phyloP scores from a whole-genome alignment of 2,888 invertebrate genomes.

The Sicus ferrugineus region DNA sequence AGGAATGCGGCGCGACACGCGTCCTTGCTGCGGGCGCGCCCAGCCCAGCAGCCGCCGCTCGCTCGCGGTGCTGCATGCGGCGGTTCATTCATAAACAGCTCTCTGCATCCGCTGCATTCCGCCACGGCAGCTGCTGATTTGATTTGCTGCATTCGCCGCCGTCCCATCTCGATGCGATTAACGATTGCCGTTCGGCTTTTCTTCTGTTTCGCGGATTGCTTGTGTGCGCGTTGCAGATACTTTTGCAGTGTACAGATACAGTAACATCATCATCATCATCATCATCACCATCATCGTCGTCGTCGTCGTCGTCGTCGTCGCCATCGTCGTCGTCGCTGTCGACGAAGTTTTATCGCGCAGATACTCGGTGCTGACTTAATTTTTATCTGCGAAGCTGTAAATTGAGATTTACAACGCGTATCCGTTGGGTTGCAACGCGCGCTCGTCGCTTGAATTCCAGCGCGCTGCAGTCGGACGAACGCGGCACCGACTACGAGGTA shows the following conservation, averaged over 20 bases:
- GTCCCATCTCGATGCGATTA: conserved; percentile 15
- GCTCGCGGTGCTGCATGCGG: conserved; percentile 11
- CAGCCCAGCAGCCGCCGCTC: conserved; percentile 12
- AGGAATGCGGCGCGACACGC: background rate
- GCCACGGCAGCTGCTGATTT: conserved; percentile 21
- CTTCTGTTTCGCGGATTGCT: background rate
- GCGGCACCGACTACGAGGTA: conserved; percentile 28
- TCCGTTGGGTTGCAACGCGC: conserved; percentile 22
- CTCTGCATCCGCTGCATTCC: background rate
- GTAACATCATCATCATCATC: conserved; percentile 13
- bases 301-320: conserved; percentile 23
- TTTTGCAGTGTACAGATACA: conserved; percentile 15
- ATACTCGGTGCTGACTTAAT: conserved; percentile 23
- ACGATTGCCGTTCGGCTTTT: conserved; percentile 1
- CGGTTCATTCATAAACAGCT: conserved; percentile 20
- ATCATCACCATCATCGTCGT: conserved; percentile 28
- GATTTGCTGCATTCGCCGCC: conserved; percentile 26
- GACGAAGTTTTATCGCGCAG: conserved; percentile 5
- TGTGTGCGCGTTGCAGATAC: conserved; percentile 9
- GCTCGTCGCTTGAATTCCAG: background rate
- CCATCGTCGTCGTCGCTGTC: background rate
- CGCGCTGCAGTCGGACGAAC: conserved; percentile 6
- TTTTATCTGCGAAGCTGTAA: conserved; percentile 58
- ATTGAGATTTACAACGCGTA: conserved; percentile 57
- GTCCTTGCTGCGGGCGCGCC: conserved; percentile 3